Conservation (phyloP, 1,140 invertebrate species). For the Asbolus verrucosus region DNA sequence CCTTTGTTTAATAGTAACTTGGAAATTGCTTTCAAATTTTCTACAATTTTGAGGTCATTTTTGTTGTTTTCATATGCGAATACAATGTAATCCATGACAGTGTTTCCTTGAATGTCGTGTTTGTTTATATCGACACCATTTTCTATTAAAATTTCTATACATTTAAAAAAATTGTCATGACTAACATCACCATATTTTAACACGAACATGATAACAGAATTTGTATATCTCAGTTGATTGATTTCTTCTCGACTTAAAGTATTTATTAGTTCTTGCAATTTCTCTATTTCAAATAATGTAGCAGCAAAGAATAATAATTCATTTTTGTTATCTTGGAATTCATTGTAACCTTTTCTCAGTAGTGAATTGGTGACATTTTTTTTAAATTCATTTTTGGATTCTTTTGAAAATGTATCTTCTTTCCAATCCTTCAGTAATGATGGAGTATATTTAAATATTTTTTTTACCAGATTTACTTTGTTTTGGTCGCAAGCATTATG, state of each 20-base stretch:
- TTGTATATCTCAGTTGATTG: neutral
- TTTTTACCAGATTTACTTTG: too few species aligned
- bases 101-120: neutral
- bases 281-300: neutral
- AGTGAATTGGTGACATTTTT: neutral
- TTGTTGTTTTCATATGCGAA: neutral
- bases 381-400: neutral
- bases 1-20: neutral
- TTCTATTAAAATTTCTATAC: neutral
- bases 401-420: neutral
- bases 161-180: neutral
- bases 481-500: too few species aligned
- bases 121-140: neutral
- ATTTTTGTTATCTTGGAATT: neutral
- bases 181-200: neutral
- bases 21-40: neutral
- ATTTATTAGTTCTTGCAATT: neutral
- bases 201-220: neutral
- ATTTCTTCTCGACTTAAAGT: neutral
- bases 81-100: neutral
- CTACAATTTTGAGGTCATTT: neutral
- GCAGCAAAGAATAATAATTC: neutral
- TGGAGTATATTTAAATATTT: too few species aligned
- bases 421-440: too few species aligned
- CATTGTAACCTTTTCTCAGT: neutral